Base-by-base conservation (phyloP, 92 coral and sea anemone species). In the Palythoa heliodiscus region DNA sequence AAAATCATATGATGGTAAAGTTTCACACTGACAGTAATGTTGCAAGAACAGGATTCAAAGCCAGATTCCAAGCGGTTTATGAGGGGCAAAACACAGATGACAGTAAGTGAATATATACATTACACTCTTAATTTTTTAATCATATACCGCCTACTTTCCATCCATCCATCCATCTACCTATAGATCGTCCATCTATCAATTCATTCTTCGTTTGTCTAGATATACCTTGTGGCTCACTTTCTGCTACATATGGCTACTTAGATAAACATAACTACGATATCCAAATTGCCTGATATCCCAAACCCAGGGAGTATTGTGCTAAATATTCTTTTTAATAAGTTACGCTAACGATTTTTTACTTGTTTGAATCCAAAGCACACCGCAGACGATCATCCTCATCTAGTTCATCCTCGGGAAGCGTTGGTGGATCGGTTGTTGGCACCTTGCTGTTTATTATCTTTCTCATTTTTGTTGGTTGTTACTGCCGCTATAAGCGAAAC, bases 1-100 rank as follows among this genome's bases (percentile, higher is more conserved):
- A 82, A 3, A 61, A 54, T 57, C 60, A 48, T 11, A 11, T 87
- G 82, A 6, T 72, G 20, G 70, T 87, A 12, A 77, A 64, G 52
- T 87, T 87, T 70, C 81, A 60, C 16, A 70, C 90, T 7, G 87
- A 87, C 47, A 37, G 63, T 23, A 72, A 57, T 23, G 82, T 73
- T 61, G 63, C 55, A 15, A 20, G 75, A 15, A 47, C 69, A 17
- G 90, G 90, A 20, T 87, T 87, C 43, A 78, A 81, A 52, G 84
- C 64, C 60, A 81, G 39, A 7, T 87, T 63, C 76, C 40, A 81
- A 52, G 86, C 82, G 12, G 29, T 43, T 73, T 17, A 25, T 25
- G 15, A 0, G 9, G 52, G 57, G 16, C 7, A 73, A 63, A 63
- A 63, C 0, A 63, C 69, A 63, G 11, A 52, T 73, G 7, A 19